Evolutionary conservation across 2,797 vertebrate genomes (phyloP), one percentile per base, ranked within the genome.

Genomic region (Pagetopsis macropterus): DNA sequence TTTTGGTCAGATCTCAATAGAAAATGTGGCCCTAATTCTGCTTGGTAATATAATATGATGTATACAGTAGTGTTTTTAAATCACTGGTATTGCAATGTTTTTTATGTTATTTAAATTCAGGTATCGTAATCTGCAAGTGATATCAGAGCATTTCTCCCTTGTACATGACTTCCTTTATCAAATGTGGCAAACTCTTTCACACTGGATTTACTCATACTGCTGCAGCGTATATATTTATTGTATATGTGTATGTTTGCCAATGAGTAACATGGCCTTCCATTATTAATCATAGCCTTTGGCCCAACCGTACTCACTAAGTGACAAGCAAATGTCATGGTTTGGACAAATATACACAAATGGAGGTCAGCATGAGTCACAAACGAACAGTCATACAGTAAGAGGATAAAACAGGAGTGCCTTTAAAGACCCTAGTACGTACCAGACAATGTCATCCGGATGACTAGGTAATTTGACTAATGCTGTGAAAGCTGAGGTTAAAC

Each of bases 211-310:
- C 55, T 65, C 44, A 16, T 55, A 50, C 13, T 51, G n/a, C 64
- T 48, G 40, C 48, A 56, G 19, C 45, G 19, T 54, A 46, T 65
- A 57, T n/a, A 54, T 83, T 80, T 72, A 67, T 65, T 70, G 33
- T 9, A 37, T 9, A 37, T 61, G 31, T 68, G 67, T 64, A 46
- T 82, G 46, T 81, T 54, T 72, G 61, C 60, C 60, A 72, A 65
- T 65, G 40, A 75, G 57, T 72, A 51, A 75, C 79, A 78, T 68
- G 27, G 14, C 37, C 60, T 74, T 76, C 52, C 64, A 87, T 85
- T 81, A 85, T 89, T 81, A 85, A 90, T 83, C 62, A 76, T 27
- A 63, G 61, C 82, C 62, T 77, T 81, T 81, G 76, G 75, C 73
- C 72, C 46, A 46, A 77, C 61, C 76, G 58, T 50, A 46, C 79